These are phyloP conservation scores for Hipposideros larvatus DNA, from an alignment of 2,797 vertebrate species.

Conservation along the genomic window DNA sequence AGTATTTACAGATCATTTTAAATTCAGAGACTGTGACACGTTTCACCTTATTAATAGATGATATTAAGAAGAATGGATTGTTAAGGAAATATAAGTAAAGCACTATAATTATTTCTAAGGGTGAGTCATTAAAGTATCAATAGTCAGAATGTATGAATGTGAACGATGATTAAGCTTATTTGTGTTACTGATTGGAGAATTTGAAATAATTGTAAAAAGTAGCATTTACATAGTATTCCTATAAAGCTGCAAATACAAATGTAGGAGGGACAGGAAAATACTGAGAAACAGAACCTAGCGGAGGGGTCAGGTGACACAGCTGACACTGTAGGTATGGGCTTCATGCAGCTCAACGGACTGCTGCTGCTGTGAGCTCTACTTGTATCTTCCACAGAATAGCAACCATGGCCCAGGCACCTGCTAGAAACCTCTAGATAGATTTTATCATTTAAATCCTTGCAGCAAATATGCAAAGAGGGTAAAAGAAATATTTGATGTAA, in stretches of 20 bases:
- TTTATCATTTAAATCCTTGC: neutral
- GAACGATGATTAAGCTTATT: neutral
- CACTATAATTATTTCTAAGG: neutral
- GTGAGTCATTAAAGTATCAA: neutral
- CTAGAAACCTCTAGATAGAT: neutral
- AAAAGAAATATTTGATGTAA: neutral
- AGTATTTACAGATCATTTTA: neutral
- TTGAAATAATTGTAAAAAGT: conserved; percentile 6
- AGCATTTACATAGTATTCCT: neutral
- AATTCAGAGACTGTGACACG: neutral
- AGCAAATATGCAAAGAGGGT: neutral
- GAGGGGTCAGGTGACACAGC: neutral
- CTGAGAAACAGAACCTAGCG: neutral
- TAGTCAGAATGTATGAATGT: neutral
- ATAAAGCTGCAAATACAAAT: neutral
- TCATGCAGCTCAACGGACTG: neutral
- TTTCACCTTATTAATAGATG: neutral
- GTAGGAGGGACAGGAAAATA: neutral
- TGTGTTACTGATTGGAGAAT: neutral
- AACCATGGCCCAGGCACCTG: neutral
- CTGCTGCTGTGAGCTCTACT: neutral
- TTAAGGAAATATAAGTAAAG: neutral
- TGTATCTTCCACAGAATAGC: neutral
- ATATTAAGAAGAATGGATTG: neutral
- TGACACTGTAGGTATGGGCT: too few relatives aligned